Conservation (phyloP, 2,113 vertebrate species). For the Microtus ochrogaster region DNA sequence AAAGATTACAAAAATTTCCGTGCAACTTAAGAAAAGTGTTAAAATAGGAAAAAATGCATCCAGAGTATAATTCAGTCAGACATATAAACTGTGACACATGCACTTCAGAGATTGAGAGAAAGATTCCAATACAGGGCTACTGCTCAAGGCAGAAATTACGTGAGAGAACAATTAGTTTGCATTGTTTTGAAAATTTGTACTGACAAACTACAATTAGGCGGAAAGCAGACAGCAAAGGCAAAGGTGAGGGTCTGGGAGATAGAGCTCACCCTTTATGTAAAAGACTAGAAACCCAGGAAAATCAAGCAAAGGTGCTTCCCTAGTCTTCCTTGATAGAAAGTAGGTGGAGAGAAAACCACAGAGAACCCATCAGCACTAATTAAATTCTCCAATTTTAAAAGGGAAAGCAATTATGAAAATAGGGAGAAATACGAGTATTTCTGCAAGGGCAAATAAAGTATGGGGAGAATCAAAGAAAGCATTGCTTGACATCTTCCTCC, state of each 20-base stretch:
- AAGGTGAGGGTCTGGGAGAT: background rate
- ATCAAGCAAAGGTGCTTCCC: background rate
- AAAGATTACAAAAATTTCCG: background rate
- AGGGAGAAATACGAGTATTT: background rate
- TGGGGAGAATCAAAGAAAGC: slow-evolving; percentile 2
- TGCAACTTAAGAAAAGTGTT: background rate
- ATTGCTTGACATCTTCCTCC: slow-evolving; percentile 46
- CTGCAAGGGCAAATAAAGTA: slow-evolving; percentile 15
- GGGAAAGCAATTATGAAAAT: slow-evolving; percentile 32
- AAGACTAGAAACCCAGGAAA: background rate
- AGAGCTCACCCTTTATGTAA: background rate
- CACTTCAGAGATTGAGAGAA: background rate
- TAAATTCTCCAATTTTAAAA: slow-evolving; percentile 44
- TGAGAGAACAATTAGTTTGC: background rate
- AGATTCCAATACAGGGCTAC: background rate
- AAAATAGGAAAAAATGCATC: background rate
- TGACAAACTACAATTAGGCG: background rate
- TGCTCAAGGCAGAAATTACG: background rate
- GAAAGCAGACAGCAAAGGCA: background rate
- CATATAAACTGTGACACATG: background rate
- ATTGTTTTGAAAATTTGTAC: background rate
- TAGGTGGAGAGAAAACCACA: background rate
- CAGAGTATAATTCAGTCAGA: background rate
- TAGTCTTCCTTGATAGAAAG: background rate
- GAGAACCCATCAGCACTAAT: background rate